These are phyloP conservation scores for Heliconius ethilla DNA, from an alignment of 2,888 invertebrate species.

Conservation along the genomic window DNA sequence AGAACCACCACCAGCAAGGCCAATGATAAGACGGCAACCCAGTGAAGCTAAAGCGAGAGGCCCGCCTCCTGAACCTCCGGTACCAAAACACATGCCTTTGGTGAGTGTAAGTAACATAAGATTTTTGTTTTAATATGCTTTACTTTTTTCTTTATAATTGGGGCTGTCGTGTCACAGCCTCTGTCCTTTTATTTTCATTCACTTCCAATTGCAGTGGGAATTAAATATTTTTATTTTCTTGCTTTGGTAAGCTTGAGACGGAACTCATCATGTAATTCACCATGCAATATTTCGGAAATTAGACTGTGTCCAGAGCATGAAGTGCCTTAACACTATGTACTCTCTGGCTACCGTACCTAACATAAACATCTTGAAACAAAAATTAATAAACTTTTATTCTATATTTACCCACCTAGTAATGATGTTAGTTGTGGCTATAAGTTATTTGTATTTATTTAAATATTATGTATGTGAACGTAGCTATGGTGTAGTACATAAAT, in stretches of 20 bases:
- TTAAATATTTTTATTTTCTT: not conserved
- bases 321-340: not conserved
- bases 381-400: not conserved
- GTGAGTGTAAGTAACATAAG: slow-evolving; percentile 63
- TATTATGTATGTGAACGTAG: not conserved
- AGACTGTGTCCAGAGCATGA: not conserved
- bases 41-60: slow-evolving; percentile 82
- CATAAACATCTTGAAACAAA: not conserved
- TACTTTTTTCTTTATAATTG: not conserved
- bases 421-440: not conserved
- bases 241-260: too few species aligned
- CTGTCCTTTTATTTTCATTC: too few species aligned
- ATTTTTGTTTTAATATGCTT: not conserved
- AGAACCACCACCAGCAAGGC: slow-evolving; percentile 55
- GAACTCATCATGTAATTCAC: not conserved
- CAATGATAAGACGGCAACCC: slow-evolving; percentile 66
- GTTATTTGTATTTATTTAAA: not conserved
- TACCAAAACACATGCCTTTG: slow-evolving; percentile 85
- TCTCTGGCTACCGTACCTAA: not conserved
- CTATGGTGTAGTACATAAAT: not conserved
- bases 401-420: not conserved
- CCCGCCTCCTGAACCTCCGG: slow-evolving; percentile 91
- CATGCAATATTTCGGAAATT: not conserved
- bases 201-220: not conserved
- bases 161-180: too few species aligned